Evolutionary conservation across 2,113 vertebrate genomes (phyloP).

Genomic region (Sitta europaea): DNA sequence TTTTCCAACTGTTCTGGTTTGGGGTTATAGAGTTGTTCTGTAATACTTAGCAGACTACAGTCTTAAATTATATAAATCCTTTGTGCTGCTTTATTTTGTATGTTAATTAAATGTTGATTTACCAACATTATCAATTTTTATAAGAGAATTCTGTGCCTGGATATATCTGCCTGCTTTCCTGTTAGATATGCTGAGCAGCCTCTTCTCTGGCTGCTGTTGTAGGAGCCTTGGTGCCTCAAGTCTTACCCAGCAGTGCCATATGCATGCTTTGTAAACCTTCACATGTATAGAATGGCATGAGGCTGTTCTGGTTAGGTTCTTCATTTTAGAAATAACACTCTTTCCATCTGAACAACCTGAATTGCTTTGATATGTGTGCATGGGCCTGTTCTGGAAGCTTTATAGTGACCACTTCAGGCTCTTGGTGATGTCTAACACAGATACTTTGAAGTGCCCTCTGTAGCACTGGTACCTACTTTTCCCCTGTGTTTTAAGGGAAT

Average conservation of each 20-base stretch:
- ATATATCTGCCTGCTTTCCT: background rate
- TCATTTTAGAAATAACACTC: background rate
- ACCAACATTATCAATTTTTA: background rate
- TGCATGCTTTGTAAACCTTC: background rate
- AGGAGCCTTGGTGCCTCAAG: background rate
- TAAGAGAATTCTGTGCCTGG: background rate
- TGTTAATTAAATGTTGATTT: background rate
- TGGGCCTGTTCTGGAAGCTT: background rate
- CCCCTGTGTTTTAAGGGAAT: background rate
- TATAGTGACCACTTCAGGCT: background rate
- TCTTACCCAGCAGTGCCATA: background rate
- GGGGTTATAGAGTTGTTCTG: background rate
- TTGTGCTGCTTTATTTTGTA: background rate
- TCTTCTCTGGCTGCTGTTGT: background rate
- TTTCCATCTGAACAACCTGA: background rate
- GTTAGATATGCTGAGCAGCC: background rate
- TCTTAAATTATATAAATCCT: background rate
- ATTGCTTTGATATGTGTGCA: fast-evolving
- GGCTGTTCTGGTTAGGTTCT: background rate
- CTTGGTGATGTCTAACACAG: background rate
- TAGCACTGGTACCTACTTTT: background rate
- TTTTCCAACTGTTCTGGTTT: background rate
- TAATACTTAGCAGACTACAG: background rate
- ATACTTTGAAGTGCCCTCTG: background rate
- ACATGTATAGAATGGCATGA: background rate